Conservation (phyloP, 1,140 invertebrate genomes). For the Formica exsecta region DNA sequence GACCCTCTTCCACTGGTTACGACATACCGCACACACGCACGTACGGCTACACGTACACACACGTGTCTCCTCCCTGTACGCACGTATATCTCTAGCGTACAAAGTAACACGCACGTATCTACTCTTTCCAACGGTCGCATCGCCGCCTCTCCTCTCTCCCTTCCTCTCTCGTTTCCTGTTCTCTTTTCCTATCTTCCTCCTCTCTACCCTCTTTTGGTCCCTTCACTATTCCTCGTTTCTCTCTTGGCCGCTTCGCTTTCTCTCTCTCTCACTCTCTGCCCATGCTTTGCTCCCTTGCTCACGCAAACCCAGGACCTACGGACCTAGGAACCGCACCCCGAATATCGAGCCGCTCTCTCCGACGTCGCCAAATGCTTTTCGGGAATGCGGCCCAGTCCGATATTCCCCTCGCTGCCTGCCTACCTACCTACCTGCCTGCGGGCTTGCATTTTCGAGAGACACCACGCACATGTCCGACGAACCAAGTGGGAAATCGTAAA, state of each 20-base stretch:
- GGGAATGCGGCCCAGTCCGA: slow-evolving; percentile 74
- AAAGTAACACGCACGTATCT: slow-evolving; percentile 67
- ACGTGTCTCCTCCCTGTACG: slow-evolving; percentile 51
- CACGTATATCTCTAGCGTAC: slow-evolving; percentile 63
- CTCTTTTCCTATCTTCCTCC: slow-evolving; percentile 33
- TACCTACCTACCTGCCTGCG: slow-evolving; percentile 60
- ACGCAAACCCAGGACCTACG: slow-evolving; percentile 83
- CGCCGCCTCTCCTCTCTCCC: slow-evolving; percentile 43
- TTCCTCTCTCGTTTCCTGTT: slow-evolving; percentile 19
- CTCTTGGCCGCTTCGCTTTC: not conserved
- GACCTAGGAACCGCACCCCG: slow-evolving; percentile 85
- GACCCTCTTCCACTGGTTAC: slow-evolving; percentile 75
- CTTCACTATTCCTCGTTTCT: slow-evolving; percentile 28
- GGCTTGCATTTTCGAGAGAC: slow-evolving; percentile 63
- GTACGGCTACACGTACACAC: slow-evolving; percentile 45
- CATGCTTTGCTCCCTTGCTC: slow-evolving; percentile 68
- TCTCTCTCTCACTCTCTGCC: slow-evolving; percentile 35
- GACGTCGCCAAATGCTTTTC: slow-evolving; percentile 79
- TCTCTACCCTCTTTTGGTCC: slow-evolving; percentile 24
- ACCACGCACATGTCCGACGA: slow-evolving; percentile 45
- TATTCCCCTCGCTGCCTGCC: slow-evolving; percentile 69
- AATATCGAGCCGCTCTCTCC: slow-evolving; percentile 82
- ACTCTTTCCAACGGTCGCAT: slow-evolving; percentile 65
- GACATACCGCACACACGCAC: slow-evolving; percentile 62
- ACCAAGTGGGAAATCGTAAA: slow-evolving; percentile 63